Evolutionary conservation across 2,888 invertebrate genomes (phyloP).

Genomic region (Rhamphomyia laevipes): DNA sequence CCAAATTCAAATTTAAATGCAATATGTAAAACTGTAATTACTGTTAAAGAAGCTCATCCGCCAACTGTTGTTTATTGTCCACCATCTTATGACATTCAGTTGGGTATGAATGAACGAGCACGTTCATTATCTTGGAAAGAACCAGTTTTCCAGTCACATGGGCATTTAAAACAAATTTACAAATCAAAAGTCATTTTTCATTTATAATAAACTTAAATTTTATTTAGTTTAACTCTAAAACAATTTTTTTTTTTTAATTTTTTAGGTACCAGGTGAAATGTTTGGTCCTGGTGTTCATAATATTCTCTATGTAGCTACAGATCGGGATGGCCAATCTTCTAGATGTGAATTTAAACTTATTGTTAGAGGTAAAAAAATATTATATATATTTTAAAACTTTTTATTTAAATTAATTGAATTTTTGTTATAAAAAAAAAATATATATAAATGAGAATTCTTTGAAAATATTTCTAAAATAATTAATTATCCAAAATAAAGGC

Average conservation of each 20-base stretch:
- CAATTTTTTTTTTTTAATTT: constrained; percentile 5
- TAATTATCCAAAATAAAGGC: not conserved
- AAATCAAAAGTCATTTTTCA: constrained; percentile 44
- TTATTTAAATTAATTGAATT: not conserved
- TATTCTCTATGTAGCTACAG: constrained; percentile 51
- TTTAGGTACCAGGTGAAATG: constrained; percentile 48
- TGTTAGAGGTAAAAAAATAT: constrained; percentile 46
- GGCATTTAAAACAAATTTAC: constrained; percentile 43
- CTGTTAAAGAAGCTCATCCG: constrained; percentile 45
- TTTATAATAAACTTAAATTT: not conserved
- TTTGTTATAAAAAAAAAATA: not conserved
- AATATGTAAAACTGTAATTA: constrained; percentile 47
- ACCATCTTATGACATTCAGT: constrained; percentile 45
- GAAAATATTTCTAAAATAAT: not conserved
- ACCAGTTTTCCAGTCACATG: constrained; percentile 49
- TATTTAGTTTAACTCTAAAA: not conserved
- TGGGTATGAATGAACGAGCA: constrained; percentile 43
- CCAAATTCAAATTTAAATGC: constrained; percentile 43
- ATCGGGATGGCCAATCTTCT: constrained; percentile 48
- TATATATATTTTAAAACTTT: not conserved
- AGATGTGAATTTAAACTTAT: constrained; percentile 52
- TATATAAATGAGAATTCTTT: not conserved
- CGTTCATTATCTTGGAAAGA: constrained; percentile 52
- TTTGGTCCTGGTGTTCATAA: constrained; percentile 49
- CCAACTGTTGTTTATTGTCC: constrained; percentile 49